Conservation (phyloP, 2,888 invertebrate species). For the Rhagonycha lutea region DNA sequence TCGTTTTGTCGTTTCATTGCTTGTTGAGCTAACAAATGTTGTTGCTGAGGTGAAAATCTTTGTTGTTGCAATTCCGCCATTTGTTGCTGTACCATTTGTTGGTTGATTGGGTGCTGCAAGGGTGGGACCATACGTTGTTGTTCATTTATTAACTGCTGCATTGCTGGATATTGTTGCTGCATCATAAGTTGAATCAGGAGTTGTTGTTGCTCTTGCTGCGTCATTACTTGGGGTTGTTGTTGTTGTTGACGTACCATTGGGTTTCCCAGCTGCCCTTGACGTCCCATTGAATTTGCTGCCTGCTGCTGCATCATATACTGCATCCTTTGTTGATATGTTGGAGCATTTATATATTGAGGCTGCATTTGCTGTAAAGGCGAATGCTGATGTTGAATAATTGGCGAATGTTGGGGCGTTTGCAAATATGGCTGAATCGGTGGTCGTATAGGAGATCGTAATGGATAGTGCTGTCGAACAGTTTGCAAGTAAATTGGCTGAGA, state of each 20-base stretch:
- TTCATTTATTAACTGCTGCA: background rate
- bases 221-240: background rate
- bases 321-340: background rate
- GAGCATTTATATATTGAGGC: background rate
- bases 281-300: background rate
- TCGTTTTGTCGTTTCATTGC: background rate
- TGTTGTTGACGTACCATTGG: background rate
- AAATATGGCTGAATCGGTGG: background rate
- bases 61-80: background rate
- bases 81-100: background rate
- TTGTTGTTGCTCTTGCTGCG: background rate
- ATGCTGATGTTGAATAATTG: background rate
- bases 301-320: background rate
- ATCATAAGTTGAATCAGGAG: background rate
- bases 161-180: background rate
- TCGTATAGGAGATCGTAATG: background rate
- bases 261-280: too few relatives aligned
- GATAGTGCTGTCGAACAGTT: background rate
- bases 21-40: background rate
- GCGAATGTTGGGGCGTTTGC: background rate
- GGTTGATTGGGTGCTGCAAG: background rate
- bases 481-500: background rate
- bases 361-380: background rate
- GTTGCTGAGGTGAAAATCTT: background rate
- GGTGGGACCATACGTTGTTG: background rate